phyloP scores from a whole-genome alignment of 2,888 invertebrate species.

The Orchesellides sinensis region DNA sequence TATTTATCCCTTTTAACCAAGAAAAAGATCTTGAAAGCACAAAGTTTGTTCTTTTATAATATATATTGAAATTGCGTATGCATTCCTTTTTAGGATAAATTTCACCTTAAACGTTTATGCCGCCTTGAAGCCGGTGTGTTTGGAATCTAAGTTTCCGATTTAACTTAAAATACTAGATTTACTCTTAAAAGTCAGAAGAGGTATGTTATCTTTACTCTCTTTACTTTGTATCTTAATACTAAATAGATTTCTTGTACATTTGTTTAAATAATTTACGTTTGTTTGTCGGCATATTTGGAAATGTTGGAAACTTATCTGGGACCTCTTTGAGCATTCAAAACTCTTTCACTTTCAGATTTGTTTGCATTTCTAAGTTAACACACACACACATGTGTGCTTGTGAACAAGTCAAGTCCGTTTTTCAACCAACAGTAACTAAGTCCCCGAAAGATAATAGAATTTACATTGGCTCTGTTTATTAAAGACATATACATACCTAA shows the following conservation, averaged over 20 bases:
- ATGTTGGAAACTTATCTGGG: constrained; percentile 23
- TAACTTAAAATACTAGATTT: too few species aligned
- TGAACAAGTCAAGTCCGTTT: background rate
- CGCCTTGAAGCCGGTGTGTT: background rate
- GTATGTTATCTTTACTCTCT: background rate
- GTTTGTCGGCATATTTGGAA: constrained; percentile 44
- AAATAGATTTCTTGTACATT: too few species aligned
- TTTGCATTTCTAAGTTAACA: constrained; percentile 37
- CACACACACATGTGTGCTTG: constrained; percentile 32
- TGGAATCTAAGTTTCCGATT: too few species aligned
- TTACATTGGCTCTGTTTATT: too few species aligned
- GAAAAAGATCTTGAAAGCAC: too few species aligned
- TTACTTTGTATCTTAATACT: too few species aligned
- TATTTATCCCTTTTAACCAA: too few species aligned
- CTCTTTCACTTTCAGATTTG: constrained; percentile 36
- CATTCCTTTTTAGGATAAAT: background rate
- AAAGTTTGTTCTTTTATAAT: too few species aligned
- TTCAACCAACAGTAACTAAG: background rate
- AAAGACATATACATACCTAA: too few species aligned
- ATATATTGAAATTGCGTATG: background rate
- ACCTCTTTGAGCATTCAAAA: background rate
- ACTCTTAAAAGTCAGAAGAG: background rate
- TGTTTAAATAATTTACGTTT: background rate
- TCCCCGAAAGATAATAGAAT: too few species aligned
- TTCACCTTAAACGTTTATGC: background rate